Evolutionary conservation across 2,113 vertebrate species (phyloP).

Genomic region (Rattus rattus): DNA sequence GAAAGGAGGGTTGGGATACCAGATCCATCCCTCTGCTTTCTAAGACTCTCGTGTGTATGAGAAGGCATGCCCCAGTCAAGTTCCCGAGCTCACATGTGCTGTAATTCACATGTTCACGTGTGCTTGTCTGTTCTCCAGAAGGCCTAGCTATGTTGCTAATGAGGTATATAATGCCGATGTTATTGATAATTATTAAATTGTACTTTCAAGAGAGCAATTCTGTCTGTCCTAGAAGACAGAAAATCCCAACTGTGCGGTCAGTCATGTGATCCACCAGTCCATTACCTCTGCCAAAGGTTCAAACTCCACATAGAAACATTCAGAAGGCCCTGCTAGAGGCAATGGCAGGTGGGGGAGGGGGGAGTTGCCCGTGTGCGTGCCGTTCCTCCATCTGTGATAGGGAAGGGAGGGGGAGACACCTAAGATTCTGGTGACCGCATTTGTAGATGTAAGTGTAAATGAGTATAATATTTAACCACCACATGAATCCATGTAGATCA

Average conservation of each 20-base stretch:
- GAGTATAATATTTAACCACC: background rate
- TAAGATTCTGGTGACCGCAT: background rate
- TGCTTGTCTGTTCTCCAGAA: background rate
- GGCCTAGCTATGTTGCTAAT: background rate
- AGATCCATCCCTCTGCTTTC: background rate
- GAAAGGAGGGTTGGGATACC: background rate
- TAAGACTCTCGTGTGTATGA: background rate
- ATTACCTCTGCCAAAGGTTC: background rate
- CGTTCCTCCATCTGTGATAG: background rate
- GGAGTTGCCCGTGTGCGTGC: background rate
- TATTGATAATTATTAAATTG: background rate
- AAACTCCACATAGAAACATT: background rate
- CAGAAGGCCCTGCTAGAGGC: background rate
- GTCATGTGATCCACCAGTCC: background rate
- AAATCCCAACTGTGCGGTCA: background rate
- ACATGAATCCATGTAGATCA: background rate
- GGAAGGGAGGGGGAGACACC: background rate
- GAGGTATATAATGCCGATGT: background rate
- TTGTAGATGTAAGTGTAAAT: background rate
- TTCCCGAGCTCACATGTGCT: background rate
- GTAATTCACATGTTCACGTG: background rate
- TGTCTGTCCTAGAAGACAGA: background rate
- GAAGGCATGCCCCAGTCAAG: background rate
- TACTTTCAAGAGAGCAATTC: background rate
- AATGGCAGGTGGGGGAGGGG: rapidly evolving